These are phyloP conservation scores for Aselliscus stoliczkanus DNA, from an alignment of 2,797 vertebrate species.

Conservation along the genomic window DNA sequence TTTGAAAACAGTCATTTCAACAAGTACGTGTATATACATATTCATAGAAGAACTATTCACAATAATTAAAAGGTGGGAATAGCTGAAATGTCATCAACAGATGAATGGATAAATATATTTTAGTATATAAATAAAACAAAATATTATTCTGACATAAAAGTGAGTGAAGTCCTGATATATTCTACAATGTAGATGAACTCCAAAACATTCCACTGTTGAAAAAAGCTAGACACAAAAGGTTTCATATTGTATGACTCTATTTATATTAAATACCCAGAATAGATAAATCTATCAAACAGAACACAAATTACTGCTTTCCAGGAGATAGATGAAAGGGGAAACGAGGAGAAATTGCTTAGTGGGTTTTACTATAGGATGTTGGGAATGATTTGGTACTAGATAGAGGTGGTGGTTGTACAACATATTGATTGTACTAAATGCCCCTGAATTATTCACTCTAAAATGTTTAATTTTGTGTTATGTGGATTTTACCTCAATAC, in stretches of 20 bases:
- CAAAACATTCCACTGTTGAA: background rate
- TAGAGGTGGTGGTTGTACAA: background rate
- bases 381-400: background rate
- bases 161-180: background rate
- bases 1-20: background rate
- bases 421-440: background rate
- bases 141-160: background rate
- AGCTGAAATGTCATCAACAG: background rate
- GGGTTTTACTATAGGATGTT: background rate
- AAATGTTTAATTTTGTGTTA: background rate
- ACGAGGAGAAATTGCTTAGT: background rate
- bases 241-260: background rate
- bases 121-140: background rate
- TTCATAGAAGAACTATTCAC: background rate
- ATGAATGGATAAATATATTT: background rate
- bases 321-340: background rate
- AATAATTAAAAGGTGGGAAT: background rate
- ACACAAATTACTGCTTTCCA: background rate
- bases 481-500: background rate
- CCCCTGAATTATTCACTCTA: background rate
- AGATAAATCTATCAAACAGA: background rate
- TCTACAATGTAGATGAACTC: background rate
- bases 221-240: background rate
- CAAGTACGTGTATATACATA: background rate
- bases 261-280: background rate